Percentiles rank a stretch among this genome's conserved stretches.
Conservation (phyloP, 2,113 vertebrate species). For the Peromyscus maniculatus region DNA sequence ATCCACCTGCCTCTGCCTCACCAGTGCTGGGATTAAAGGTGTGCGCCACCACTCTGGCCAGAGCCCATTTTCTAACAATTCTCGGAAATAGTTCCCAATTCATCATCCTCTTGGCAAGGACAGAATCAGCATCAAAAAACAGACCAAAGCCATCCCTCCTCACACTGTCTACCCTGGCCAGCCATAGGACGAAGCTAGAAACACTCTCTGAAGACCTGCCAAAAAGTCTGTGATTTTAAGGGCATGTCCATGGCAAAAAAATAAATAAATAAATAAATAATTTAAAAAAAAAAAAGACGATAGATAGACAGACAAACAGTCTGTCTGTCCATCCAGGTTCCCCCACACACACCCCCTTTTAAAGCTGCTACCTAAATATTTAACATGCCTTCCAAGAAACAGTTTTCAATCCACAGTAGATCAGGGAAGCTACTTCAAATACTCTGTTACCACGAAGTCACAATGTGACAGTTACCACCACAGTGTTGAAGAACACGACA, state of each 20-base stretch:
- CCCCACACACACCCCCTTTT: background rate
- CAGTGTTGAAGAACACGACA: background rate
- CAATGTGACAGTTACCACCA: background rate
- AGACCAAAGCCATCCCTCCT: conserved; percentile 43
- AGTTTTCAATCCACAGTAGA: background rate
- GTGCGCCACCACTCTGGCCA: background rate
- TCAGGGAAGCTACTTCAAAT: conserved; percentile 9
- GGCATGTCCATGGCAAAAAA: background rate
- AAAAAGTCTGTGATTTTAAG: conserved; percentile 40
- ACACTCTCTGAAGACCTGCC: background rate
- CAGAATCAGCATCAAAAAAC: background rate
- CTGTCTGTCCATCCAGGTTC: too few species aligned
- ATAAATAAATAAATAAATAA: background rate
- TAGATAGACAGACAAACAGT: too few species aligned
- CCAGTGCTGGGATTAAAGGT: background rate
- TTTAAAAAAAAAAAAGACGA: too few species aligned
- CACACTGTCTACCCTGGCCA: background rate
- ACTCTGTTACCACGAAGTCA: background rate
- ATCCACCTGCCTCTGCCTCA: background rate
- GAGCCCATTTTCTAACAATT: background rate
- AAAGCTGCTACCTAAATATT: conserved; percentile 13
- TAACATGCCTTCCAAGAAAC: conserved; percentile 54
- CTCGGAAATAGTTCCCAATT: conserved; percentile 27
- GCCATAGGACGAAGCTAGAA: background rate
- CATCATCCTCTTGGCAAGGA: background rate